phyloP scores from a whole-genome alignment of 2,888 invertebrate species.

The Cephus rjabovi region DNA sequence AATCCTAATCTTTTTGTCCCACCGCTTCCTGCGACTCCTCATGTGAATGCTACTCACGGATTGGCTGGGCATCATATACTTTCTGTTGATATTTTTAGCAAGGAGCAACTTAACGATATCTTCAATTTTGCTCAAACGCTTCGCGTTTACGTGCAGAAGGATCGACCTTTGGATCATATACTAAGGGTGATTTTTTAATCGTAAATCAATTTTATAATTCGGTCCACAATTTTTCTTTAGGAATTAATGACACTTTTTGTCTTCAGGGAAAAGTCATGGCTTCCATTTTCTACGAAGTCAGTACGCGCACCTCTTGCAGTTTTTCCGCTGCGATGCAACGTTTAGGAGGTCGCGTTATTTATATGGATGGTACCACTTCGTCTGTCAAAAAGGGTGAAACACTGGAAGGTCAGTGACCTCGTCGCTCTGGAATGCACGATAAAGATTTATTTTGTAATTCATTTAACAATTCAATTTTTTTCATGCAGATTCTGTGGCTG shows the following conservation, averaged over 20 bases:
- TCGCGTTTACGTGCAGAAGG: constrained; percentile 84
- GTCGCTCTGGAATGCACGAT: background rate
- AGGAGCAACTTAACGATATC: constrained; percentile 91
- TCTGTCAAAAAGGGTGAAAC: constrained; percentile 98
- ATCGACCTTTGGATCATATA: constrained; percentile 85
- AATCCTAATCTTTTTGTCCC: constrained; percentile 53
- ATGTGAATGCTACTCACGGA: constrained; percentile 63
- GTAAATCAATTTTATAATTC: constrained; percentile 6
- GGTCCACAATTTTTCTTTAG: background rate
- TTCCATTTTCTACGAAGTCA: constrained; percentile 97
- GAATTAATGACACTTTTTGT: background rate
- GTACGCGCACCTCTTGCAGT: constrained; percentile 95
- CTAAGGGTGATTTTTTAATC: constrained; percentile 70
- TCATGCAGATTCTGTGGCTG: constrained; percentile 77
- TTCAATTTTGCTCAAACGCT: constrained; percentile 94
- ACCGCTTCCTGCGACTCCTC: constrained; percentile 31
- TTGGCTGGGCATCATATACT: constrained; percentile 84
- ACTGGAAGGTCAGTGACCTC: constrained; percentile 74
- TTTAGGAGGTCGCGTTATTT: constrained; percentile 92
- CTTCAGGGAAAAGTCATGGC: constrained; percentile 91
- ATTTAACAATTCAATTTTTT: constrained; percentile 1
- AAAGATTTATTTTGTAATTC: background rate
- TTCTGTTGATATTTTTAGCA: constrained; percentile 86
- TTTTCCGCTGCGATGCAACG: constrained; percentile 97
- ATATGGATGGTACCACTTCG: constrained; percentile 90